A percentile compares a stretch with the other conserved stretches of the same genome.
Conservation (phyloP, 2,113 vertebrate species). For the Sigmodon hispidus region DNA sequence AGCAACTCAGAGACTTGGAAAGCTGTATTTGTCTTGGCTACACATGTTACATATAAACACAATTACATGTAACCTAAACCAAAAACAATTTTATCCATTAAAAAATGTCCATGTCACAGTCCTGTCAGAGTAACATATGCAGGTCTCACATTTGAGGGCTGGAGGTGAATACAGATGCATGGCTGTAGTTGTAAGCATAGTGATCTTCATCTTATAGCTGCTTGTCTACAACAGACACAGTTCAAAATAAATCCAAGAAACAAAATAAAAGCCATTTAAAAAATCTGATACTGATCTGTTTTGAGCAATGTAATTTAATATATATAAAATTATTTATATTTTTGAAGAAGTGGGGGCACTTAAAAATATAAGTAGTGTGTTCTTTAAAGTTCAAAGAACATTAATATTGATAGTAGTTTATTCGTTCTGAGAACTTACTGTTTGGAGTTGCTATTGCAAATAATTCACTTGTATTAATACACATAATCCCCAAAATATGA, state of each 20-base stretch:
- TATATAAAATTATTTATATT: slow-evolving; percentile 27
- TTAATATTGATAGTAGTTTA: not conserved
- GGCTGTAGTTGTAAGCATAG: not conserved
- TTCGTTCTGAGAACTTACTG: not conserved
- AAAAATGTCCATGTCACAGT: not conserved
- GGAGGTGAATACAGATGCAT: not conserved
- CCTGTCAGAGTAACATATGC: slow-evolving; percentile 4
- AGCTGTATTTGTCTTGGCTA: slow-evolving; percentile 15
- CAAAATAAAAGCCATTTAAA: not conserved
- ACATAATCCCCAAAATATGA: slow-evolving; percentile 45
- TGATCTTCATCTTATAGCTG: not conserved
- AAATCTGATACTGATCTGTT: not conserved
- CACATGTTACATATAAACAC: not conserved
- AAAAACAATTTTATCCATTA: slow-evolving; percentile 46
- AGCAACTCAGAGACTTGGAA: not conserved
- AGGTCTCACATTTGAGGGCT: not conserved
- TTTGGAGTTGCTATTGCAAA: not conserved
- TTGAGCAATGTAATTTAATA: slow-evolving; percentile 4
- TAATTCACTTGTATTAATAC: not conserved
- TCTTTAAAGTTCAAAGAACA: not conserved
- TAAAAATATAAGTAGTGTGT: not conserved
- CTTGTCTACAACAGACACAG: not conserved
- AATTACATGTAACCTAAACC: not conserved
- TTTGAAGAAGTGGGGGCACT: not conserved
- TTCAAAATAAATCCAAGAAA: slow-evolving; percentile 1